Evolutionary conservation across 2,113 vertebrate species (phyloP).

Genomic region (Leucosticte australis): DNA sequence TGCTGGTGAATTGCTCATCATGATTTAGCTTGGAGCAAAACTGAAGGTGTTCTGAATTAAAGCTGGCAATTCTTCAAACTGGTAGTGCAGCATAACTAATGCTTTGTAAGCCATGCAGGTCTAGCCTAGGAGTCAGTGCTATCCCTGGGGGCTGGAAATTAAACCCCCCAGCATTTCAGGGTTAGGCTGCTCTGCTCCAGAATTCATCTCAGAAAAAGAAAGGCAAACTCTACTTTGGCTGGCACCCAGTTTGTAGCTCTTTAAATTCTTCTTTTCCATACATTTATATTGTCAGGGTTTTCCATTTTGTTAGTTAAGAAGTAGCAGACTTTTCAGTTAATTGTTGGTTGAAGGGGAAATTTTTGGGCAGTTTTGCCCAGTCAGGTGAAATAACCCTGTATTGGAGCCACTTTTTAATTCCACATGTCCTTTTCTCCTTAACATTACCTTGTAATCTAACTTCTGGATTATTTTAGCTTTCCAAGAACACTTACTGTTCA

Average conservation of each 20-base stretch:
- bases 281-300: neutral
- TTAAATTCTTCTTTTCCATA: neutral
- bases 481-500: neutral
- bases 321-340: neutral
- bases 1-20: neutral
- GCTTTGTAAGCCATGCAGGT: neutral
- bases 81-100: neutral
- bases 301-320: neutral
- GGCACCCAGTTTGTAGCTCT: neutral
- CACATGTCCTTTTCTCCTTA: neutral
- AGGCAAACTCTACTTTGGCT: neutral
- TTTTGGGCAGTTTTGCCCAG: neutral
- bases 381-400: neutral
- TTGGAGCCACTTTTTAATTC: neutral
- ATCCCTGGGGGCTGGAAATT: neutral
- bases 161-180: neutral
- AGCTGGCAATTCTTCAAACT: neutral
- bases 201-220: neutral
- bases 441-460: neutral
- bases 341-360: neutral
- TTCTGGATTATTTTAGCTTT: neutral
- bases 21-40: neutral
- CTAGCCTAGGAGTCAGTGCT: neutral
- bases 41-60: neutral
- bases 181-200: neutral